Conservation (phyloP, 2,888 invertebrate species). For the Seladonia tumulorum region DNA sequence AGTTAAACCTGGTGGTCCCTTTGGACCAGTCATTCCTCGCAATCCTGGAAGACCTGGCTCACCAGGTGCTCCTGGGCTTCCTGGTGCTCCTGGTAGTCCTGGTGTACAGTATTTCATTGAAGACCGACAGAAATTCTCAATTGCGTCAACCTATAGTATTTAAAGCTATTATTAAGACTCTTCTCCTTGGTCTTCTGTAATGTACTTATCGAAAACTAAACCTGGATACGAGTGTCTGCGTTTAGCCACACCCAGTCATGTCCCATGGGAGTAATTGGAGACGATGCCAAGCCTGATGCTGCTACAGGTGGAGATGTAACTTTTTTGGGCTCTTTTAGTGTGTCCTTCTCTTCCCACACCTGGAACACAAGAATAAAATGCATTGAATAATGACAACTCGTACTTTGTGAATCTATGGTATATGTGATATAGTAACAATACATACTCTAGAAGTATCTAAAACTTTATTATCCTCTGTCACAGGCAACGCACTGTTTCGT, state of each 20-base stretch:
- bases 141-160: constrained; percentile 90
- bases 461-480: constrained; percentile 81
- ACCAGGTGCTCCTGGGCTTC: constrained; percentile 87
- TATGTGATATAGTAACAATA: constrained; percentile 14
- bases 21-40: constrained; percentile 89
- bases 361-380: constrained; percentile 58
- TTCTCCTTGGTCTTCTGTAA: neutral
- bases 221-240: constrained; percentile 94
- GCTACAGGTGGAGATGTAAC: constrained; percentile 83
- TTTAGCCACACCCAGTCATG: constrained; percentile 95
- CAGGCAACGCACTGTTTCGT: constrained; percentile 79
- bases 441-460: constrained; percentile 79
- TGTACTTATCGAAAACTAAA: constrained; percentile 75
- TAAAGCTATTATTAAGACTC: constrained; percentile 50
- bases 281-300: constrained; percentile 83
- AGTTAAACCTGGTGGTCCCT: constrained; percentile 87
- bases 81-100: constrained; percentile 87
- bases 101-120: constrained; percentile 93
- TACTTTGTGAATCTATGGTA: neutral
- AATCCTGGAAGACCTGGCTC: constrained; percentile 89
- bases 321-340: constrained; percentile 85
- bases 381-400: neutral
- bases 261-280: constrained; percentile 88
- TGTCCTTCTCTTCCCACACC: constrained; percentile 82
- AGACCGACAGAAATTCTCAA: constrained; percentile 93